Percentiles rank a stretch among this genome's conserved stretches.
Conservation (phyloP, 2,888 invertebrate genomes). For the Matsumyia berberina region DNA sequence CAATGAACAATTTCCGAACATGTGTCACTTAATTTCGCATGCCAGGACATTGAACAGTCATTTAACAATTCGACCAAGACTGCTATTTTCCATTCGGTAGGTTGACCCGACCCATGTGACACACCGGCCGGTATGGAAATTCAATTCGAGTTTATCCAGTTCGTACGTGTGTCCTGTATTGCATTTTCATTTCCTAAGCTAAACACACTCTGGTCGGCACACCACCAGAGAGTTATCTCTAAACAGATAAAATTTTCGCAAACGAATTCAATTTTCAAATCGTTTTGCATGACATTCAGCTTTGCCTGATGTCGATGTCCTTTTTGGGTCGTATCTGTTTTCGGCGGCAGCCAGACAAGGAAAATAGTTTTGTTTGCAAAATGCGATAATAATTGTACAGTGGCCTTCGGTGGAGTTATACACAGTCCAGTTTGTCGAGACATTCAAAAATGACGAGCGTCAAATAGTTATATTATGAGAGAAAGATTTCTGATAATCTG, state of each 20-base stretch:
- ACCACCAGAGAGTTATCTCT: constrained; percentile 39
- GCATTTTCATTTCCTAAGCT: constrained; percentile 49
- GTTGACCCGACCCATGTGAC: constrained; percentile 8
- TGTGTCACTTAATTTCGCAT: constrained; percentile 52
- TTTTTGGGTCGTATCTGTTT: constrained; percentile 77
- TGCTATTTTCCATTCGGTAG: constrained; percentile 50
- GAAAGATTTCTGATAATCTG: no score
- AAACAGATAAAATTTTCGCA: constrained; percentile 55
- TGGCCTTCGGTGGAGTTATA: constrained; percentile 76
- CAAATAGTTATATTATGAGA: no score
- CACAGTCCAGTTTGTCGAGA: no score
- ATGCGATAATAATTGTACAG: constrained; percentile 78
- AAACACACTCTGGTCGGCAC: constrained; percentile 16
- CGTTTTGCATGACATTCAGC: constrained; percentile 44
- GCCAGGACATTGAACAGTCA: constrained; percentile 61
- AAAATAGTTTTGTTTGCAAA: constrained; percentile 22
- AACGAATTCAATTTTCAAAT: constrained; percentile 64
- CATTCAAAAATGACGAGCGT: no score
- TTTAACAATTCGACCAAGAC: constrained; percentile 63
- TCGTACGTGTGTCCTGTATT: constrained; percentile 32
- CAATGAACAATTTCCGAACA: constrained; percentile 39
- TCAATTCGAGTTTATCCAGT: constrained; percentile 36
- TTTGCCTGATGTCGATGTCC: constrained; percentile 55
- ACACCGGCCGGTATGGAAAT: constrained; percentile 31
- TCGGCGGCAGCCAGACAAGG: constrained; percentile 25